phyloP scores from a whole-genome alignment of 2,888 invertebrate genomes.

The Brenthis hecate region DNA sequence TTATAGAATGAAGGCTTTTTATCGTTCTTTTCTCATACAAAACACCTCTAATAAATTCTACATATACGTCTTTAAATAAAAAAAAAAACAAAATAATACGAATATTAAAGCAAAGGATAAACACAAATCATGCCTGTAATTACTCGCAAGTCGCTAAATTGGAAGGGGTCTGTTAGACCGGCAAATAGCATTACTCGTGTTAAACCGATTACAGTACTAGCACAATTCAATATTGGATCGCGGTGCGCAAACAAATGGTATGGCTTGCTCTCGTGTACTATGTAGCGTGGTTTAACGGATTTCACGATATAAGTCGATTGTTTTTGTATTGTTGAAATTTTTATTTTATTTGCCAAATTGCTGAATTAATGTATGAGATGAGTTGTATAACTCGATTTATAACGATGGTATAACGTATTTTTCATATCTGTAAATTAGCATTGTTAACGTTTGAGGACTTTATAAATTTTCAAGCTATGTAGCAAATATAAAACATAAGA shows the following conservation, averaged over 20 bases:
- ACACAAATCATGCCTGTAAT: constrained; percentile 44
- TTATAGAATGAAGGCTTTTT: too few species aligned
- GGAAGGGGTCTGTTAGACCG: constrained; percentile 52
- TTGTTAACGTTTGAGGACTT: too few species aligned
- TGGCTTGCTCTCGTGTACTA: background rate
- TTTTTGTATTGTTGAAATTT: background rate
- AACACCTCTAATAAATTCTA: too few species aligned
- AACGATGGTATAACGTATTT: too few species aligned
- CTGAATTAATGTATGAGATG: too few species aligned
- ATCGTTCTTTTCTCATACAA: too few species aligned
- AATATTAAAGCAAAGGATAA: constrained; percentile 28
- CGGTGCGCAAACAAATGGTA: constrained; percentile 42
- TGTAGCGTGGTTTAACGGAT: constrained; percentile 9
- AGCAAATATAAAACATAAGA: too few species aligned
- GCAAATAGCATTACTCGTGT: constrained; percentile 62
- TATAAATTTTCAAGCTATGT: too few species aligned
- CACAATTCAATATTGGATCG: constrained; percentile 47
- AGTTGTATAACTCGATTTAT: too few species aligned
- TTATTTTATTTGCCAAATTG: too few species aligned
- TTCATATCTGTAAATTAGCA: too few species aligned
- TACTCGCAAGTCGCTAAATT: constrained; percentile 42
- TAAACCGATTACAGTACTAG: constrained; percentile 62
- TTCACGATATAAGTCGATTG: background rate
- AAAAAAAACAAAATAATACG: background rate
- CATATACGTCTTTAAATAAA: background rate